These are phyloP conservation scores for Aramus guarauna DNA, from an alignment of 2,113 vertebrate genomes.

Conservation along the genomic window DNA sequence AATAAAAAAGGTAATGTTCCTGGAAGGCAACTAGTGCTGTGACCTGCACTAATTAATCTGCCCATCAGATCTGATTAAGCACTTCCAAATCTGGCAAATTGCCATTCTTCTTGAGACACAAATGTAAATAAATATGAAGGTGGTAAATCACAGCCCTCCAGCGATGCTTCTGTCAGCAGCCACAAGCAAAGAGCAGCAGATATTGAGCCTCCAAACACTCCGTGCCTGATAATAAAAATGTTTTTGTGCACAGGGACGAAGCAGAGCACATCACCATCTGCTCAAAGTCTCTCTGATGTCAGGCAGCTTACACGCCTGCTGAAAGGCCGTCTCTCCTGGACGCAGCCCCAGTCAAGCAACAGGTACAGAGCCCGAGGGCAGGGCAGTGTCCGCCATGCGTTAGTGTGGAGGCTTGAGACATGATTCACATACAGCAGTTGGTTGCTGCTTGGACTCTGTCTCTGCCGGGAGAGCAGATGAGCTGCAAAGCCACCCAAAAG, in stretches of 20 bases:
- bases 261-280: neutral
- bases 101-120: conserved; percentile 31
- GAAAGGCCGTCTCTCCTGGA: neutral
- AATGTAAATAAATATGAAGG: conserved; percentile 21
- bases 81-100: conserved; percentile 48
- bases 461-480: neutral
- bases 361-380: neutral
- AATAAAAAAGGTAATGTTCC: conserved; percentile 5
- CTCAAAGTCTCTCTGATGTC: neutral
- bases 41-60: neutral
- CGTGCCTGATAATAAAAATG: neutral
- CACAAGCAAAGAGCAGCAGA: neutral
- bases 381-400: rapidly evolving
- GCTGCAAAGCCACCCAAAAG: neutral
- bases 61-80: conserved; percentile 42
- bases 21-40: neutral
- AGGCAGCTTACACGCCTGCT: neutral
- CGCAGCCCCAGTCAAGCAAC: neutral
- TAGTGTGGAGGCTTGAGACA: neutral
- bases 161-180: neutral
- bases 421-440: rapidly evolving
- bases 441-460: neutral
- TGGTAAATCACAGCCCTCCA: neutral
- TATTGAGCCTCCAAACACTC: neutral
- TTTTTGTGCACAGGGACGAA: neutral